phyloP scores from a whole-genome alignment of 2,113 vertebrate species.

The Fukomys damarensis region DNA sequence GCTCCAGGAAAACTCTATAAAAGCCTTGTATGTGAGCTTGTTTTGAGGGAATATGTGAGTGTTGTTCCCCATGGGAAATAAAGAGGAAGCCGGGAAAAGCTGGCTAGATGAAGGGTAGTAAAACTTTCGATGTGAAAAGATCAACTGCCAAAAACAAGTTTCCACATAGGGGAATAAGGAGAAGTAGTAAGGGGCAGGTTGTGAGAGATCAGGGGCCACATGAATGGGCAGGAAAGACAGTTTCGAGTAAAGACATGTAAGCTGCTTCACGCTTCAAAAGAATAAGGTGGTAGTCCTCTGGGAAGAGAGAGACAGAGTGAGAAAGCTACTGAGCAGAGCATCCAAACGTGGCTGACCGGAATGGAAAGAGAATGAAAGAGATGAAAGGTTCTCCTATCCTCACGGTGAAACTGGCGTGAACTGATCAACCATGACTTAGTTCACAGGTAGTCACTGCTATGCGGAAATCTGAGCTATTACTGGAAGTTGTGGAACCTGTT shows the following conservation, averaged over 20 bases:
- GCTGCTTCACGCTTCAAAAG: not conserved
- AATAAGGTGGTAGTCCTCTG: not conserved
- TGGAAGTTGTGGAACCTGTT: not conserved
- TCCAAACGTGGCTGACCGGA: not conserved
- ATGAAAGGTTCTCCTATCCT: not conserved
- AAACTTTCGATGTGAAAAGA: not conserved
- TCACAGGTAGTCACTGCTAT: not conserved
- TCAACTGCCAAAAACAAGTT: not conserved
- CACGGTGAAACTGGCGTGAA: not conserved
- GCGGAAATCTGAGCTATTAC: not conserved
- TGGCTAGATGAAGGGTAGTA: not conserved
- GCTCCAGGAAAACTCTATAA: not conserved
- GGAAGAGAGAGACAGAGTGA: not conserved
- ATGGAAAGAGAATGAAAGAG: not conserved
- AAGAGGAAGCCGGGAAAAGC: not conserved
- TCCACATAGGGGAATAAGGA: not conserved
- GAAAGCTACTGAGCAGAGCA: not conserved
- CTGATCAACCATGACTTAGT: not conserved
- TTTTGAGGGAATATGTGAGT: not conserved
- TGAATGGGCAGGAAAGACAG: not conserved
- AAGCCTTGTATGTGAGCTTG: conserved; percentile 1
- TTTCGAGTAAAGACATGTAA: not conserved
- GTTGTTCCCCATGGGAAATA: conserved; percentile 25
- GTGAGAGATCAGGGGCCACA: not conserved
- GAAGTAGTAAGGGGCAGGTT: not conserved